Base-by-base conservation (phyloP, 2,797 vertebrate genomes). In the Sebastes matsubarae region DNA sequence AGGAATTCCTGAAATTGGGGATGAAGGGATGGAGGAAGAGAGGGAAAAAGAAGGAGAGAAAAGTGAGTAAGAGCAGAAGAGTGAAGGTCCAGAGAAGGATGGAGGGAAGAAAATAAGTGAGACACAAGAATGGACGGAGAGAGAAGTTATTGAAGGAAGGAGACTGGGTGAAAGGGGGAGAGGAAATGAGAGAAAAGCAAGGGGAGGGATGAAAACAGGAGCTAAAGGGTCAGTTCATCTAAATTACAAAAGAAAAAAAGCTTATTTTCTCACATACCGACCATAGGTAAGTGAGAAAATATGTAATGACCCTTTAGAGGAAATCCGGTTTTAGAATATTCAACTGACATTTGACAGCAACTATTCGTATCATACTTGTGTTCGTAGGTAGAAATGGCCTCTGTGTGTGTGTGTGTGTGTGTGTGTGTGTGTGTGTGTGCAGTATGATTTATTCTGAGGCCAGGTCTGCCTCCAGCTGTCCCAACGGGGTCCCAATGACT, bases 401-500 rank as follows among this genome's bases (percentile, higher is more conserved):
- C 22, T 67, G 69, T 36, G 54, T 72, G 75, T 79, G 75, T 65
- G 80, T 65, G 61, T 68, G 76, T 76, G 32, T 68, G 57, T 60
- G 14, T 60, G 66, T 79, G 70, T 66, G 80, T 76, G 42, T 79
- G 27, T n/a, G 60, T 29, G 36, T 50, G 52, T 29, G 58, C 24
- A 50, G 65, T 75, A 32, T 91, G 85, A 94, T 94, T 93, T 92
- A 88, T 88, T 88, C 81, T 54, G 83, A 85, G 81, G 90, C 87
- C 86, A 81, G 77, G 72, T 81, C 89, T 82, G 82, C 84, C 71
- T 91, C 82, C 90, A 86, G 84, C 82, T 82, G 78, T 91, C 89
- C 88, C 91, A 52, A 32, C 2, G 84, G 92, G 83, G 54, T 91
- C 87, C 75, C 86, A 83, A 94, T 87, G 92, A 93, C 90, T 92